Conservation (phyloP, 2,113 vertebrate genomes). For the Reinhardtius hippoglossoides region DNA sequence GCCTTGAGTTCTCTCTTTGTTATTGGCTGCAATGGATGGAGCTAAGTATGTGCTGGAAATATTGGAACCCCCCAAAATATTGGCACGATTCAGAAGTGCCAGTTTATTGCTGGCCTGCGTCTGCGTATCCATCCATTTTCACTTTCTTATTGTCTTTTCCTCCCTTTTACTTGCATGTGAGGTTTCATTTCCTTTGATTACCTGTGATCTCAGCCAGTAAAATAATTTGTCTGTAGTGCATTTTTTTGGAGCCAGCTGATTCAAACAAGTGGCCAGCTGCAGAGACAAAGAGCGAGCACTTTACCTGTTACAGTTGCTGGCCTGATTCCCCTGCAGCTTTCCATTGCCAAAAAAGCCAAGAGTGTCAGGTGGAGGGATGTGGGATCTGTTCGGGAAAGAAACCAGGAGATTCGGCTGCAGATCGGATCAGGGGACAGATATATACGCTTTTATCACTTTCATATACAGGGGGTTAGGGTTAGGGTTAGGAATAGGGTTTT, state of each 20-base stretch:
- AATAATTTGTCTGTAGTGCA: too few relatives aligned
- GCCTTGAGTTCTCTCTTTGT: slow-evolving; percentile 57
- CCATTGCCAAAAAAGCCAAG: too few relatives aligned
- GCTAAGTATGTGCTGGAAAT: slow-evolving; percentile 59
- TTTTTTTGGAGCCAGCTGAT: too few relatives aligned
- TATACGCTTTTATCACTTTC: too few relatives aligned
- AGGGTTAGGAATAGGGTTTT: too few relatives aligned
- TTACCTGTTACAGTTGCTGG: slow-evolving; percentile 46
- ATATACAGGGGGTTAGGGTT: too few relatives aligned
- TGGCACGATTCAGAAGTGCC: slow-evolving; percentile 51
- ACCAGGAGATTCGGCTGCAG: too few relatives aligned
- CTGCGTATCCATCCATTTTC: slow-evolving; percentile 6
- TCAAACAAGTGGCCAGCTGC: slow-evolving; percentile 40
- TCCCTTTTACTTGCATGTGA: not conserved
- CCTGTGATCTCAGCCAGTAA: too few relatives aligned
- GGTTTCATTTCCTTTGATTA: slow-evolving; percentile 12
- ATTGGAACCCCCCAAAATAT: slow-evolving; percentile 64
- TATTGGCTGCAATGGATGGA: slow-evolving; percentile 53
- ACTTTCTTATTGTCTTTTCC: not conserved
- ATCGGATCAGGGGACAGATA: too few relatives aligned
- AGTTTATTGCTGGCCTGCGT: slow-evolving; percentile 40
- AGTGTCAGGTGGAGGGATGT: too few relatives aligned
- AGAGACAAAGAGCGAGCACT: slow-evolving; percentile 44
- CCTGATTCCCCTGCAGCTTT: not conserved
- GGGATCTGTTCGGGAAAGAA: too few relatives aligned